Evolutionary conservation across 1,140 invertebrate genomes (phyloP).

Genomic region (Lordiphosa stackelbergi): DNA sequence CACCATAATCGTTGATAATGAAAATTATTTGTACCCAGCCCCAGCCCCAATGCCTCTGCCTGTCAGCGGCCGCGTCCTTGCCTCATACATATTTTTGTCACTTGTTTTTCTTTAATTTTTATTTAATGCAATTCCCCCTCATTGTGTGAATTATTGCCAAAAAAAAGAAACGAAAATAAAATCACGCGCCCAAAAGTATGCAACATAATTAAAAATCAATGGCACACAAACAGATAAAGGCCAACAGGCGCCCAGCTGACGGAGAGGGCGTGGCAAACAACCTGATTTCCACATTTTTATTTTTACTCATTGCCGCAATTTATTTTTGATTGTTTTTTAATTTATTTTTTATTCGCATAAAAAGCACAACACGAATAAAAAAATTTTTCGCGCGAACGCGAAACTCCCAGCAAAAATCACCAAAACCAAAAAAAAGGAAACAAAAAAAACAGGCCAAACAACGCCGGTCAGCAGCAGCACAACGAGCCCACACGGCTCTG

Average conservation of each 20-base stretch:
- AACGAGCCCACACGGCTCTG: conserved; percentile 38
- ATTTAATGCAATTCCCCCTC: conserved; percentile 65
- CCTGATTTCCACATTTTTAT: conserved; percentile 58
- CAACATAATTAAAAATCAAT: conserved; percentile 77
- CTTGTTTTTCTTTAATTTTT: conserved; percentile 70
- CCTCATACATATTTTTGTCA: conserved; percentile 59
- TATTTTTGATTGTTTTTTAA: conserved; percentile 74
- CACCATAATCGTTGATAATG: conserved; percentile 76
- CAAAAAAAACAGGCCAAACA: conserved; percentile 51
- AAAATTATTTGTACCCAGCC: conserved; percentile 60
- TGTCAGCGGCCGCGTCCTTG: conserved; percentile 45
- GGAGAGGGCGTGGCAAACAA: conserved; percentile 38
- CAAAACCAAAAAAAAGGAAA: conserved; percentile 24
- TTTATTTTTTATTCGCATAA: conserved; percentile 69
- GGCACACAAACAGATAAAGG: conserved; percentile 71
- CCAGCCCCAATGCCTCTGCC: neutral
- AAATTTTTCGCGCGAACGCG: conserved; percentile 40
- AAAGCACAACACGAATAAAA: conserved; percentile 57
- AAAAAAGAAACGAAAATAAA: conserved; percentile 41
- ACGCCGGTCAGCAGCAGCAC: conserved; percentile 50
- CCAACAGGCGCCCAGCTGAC: conserved; percentile 10
- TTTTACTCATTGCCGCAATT: conserved; percentile 44
- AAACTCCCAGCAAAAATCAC: conserved; percentile 56
- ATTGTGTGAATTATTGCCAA: conserved; percentile 64
- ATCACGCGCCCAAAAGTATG: conserved; percentile 54